Percentiles rank a stretch among this genome's conserved stretches.
phyloP scores from a whole-genome alignment of 2,113 vertebrate species.

The Dendrocopos noguchii region DNA sequence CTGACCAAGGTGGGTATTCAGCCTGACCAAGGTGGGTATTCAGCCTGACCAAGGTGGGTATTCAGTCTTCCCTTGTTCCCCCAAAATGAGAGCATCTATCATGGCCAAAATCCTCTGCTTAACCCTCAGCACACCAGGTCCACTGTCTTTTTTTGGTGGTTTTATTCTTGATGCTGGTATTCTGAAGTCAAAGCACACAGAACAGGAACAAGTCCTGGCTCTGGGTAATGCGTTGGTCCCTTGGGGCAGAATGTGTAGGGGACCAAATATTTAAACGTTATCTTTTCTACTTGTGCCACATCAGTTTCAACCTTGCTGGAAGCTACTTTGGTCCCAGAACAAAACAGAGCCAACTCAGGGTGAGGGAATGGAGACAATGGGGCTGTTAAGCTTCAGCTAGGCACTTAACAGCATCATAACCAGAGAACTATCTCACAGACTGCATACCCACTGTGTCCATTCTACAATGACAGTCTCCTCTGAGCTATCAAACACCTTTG shows the following conservation, averaged over 20 bases:
- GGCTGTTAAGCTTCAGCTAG: background rate
- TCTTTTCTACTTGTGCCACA: background rate
- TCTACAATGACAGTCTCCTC: background rate
- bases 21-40: background rate
- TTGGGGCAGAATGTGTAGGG: background rate
- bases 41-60: background rate
- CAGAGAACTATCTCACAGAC: background rate
- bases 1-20: background rate
- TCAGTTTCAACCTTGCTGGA: background rate
- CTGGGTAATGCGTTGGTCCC: background rate
- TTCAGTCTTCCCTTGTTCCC: background rate
- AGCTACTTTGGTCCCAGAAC: background rate
- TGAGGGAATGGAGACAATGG: background rate
- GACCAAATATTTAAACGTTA: background rate
- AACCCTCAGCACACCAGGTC: background rate
- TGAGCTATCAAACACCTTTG: background rate
- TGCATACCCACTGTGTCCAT: background rate
- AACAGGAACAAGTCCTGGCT: background rate
- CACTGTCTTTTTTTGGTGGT: background rate
- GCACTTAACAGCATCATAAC: background rate
- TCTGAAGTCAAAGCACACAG: background rate
- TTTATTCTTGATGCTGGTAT: background rate
- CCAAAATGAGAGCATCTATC: background rate
- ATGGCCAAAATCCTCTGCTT: background rate
- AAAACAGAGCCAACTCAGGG: background rate